Evolutionary conservation across 2,113 vertebrate genomes (phyloP), one percentile per base, ranked within the genome.

Genomic region (Eulemur macaco): DNA sequence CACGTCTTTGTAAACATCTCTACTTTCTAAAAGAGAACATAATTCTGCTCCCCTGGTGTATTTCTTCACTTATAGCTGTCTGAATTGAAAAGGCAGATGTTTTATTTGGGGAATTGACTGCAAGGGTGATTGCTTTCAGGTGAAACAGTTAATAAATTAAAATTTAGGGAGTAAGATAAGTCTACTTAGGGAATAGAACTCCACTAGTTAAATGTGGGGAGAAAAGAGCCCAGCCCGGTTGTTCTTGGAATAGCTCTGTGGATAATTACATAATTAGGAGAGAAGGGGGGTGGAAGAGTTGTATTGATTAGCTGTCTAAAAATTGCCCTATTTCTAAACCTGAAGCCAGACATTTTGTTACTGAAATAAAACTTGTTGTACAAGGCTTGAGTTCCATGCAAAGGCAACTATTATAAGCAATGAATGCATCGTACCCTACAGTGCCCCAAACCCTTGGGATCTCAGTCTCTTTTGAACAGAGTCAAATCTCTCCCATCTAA

Each of bases 141-240:
- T 98, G 97, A 98, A 98, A 98, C 81, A 97, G 96, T 98, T 98
- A 98, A 98, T 98, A 98, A 98, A 98, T 98, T 98, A 98, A 98
- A 98, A 98, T 98, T 97, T 98, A 97, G 97, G 83, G 97, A 98
- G 90, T 81, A 97, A 97, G 93, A 78, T 96, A 96, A 98, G 81
- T 88, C 97, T 98, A 12, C 86, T 97, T 83, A 96, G 96, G 69
- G 95, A 98, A 77, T 91, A 97, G 89, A 96, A 60, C 50, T 96
- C 95, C 90, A 94, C 91, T 81, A 96, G 97, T 68, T 97, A 90
- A 96, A 97, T 64, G 81, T 91, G 83, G 42, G 82, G 76, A 91
- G 94, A 58, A 83, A 71, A 77, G 83, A 89, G 90, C 39, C 84
- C 89, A 52, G 27, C 17, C 45, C 89, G 6, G 17, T 78, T 76